A percentile compares a stretch with the other conserved stretches of the same genome.
Evolutionary conservation across 2,113 vertebrate genomes (phyloP).

Genomic region (Nibea albiflora): DNA sequence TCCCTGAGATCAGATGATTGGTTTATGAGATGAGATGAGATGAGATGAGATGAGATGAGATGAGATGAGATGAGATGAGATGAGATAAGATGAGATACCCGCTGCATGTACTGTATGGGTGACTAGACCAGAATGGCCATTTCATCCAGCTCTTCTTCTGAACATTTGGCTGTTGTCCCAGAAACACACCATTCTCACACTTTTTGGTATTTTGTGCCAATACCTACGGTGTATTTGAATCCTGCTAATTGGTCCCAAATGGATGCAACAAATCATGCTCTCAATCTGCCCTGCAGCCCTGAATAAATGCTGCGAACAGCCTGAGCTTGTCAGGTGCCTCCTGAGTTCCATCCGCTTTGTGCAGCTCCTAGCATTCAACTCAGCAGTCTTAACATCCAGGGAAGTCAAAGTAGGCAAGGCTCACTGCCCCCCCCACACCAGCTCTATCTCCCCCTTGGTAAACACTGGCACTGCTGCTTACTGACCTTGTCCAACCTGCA

Average conservation of each 20-base stretch:
- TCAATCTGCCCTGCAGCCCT: constrained; percentile 41
- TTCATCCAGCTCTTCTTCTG: neutral
- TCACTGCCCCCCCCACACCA: neutral
- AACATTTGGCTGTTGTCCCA: constrained; percentile 35
- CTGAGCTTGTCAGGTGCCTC: constrained; percentile 29
- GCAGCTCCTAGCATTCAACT: constrained; percentile 35
- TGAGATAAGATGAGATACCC: no score
- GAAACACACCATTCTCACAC: constrained; percentile 13
- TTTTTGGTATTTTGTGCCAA: constrained; percentile 24
- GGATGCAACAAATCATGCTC: constrained; percentile 41
- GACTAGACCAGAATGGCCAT: neutral
- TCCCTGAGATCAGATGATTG: neutral
- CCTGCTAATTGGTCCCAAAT: constrained; percentile 63
- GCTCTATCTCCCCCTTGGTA: constrained; percentile 45
- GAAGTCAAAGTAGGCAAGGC: constrained; percentile 49
- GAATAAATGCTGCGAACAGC: constrained; percentile 39
- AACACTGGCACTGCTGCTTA: constrained; percentile 63
- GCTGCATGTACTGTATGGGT: neutral
- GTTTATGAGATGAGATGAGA: no score
- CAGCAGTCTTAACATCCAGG: constrained; percentile 32
- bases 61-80: no score
- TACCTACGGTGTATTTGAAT: constrained; percentile 33
- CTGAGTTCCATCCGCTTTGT: neutral
- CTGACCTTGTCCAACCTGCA: constrained; percentile 77
- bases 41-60: no score